phyloP scores from a whole-genome alignment of 1,140 invertebrate genomes.

The Thalassaphorura encarpata region DNA sequence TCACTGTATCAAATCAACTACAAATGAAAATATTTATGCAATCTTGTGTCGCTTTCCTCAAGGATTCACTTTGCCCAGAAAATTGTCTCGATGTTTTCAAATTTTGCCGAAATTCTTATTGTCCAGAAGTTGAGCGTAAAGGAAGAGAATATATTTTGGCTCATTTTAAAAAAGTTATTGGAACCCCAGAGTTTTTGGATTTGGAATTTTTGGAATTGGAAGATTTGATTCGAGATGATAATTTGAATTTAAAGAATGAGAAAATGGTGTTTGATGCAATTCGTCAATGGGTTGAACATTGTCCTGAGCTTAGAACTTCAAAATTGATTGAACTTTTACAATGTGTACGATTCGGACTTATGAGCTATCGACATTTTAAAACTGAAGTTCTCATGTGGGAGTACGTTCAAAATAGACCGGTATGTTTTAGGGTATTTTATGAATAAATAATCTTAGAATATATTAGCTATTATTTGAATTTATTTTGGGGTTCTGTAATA shows the following conservation, averaged over 20 bases:
- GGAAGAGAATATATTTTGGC: slow-evolving; percentile 42
- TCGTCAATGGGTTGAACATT: slow-evolving; percentile 46
- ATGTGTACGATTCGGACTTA: slow-evolving; percentile 54
- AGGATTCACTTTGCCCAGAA: slow-evolving; percentile 44
- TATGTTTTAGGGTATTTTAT: no score
- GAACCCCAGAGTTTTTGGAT: slow-evolving; percentile 41
- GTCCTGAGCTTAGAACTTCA: slow-evolving; percentile 45
- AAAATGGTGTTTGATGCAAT: slow-evolving; percentile 57
- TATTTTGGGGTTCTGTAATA: no score
- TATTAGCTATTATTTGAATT: no score
- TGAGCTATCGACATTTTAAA: slow-evolving; percentile 52
- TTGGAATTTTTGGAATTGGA: slow-evolving; percentile 45
- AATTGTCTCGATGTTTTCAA: slow-evolving; percentile 58
- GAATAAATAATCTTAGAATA: no score
- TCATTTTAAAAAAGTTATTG: slow-evolving; percentile 26
- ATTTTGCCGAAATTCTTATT: slow-evolving; percentile 59
- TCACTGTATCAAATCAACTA: slow-evolving; percentile 52
- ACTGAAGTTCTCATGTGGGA: slow-evolving; percentile 22
- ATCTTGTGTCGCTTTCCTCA: slow-evolving; percentile 49
- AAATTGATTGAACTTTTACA: slow-evolving; percentile 49
- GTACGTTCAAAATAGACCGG: slow-evolving; percentile 7
- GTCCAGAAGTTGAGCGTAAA: slow-evolving; percentile 45
- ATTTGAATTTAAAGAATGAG: slow-evolving; percentile 58
- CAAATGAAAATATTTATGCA: slow-evolving; percentile 52
- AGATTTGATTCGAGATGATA: slow-evolving; percentile 49